Base-by-base conservation (phyloP, 2,888 invertebrate genomes). In the Petrolisthes manimaculis region DNA sequence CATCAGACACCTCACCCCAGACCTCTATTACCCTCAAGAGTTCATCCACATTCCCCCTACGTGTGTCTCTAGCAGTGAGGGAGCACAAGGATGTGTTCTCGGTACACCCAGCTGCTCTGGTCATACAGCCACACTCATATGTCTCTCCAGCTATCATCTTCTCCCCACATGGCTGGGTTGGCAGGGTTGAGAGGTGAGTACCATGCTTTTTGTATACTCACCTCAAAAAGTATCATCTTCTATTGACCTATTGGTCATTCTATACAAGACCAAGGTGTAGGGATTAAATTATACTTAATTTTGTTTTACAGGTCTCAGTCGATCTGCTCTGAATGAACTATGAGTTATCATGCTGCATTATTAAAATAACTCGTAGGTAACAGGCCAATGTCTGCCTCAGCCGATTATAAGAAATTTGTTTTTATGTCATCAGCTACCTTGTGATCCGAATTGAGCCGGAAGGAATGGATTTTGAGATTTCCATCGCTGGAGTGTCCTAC, bases 381-480 rank as follows among this genome's bases (percentile, higher is more conserved):
- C 2, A 37, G 37, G 37, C 37, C 37, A 37, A 37, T 37, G 37
- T 37, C 37, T 37, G 37, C 37, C 37, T 37, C 37, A 37, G 37
- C 37, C 2, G 37, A 37, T 37, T 37, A 37, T 37, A 37, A 37
- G 37, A 37, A 37, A 37, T 37, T 37, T 37, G 37, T 37, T 37
- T 37, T 37, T 37, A 37, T 37, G 37, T 37, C 8, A 8, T 37
- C 56, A 79, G n/a, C 74, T 80, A 74, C 54, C 71, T 51, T 53
- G 51, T 88, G 75, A 53, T 84, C 80, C 71, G 74, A 8, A 69
- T 88, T 51, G 88, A 88, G 55, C 88, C 88, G 71, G 84, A 88
- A 18, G 88, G 84, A 21, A 88, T 84, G 84, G 75, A 84, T 3
- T 88, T 84, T 84, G 80, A 81, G 53, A 24, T 88, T n/a, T 18